Base-by-base conservation (phyloP, 2,888 invertebrate species). In the Blastobasis adustella region DNA sequence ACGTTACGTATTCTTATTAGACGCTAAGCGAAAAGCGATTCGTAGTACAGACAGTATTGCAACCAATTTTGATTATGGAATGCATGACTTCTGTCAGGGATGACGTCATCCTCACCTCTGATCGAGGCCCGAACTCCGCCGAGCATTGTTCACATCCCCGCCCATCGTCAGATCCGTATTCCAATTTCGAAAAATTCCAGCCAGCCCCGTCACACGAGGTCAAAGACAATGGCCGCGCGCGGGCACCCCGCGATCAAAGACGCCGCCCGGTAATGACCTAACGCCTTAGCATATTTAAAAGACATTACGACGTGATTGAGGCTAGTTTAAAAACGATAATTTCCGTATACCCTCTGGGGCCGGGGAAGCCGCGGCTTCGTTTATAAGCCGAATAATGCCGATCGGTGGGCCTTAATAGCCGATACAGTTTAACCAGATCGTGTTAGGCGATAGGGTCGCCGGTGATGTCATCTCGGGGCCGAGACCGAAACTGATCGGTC, bases 241-340 rank as follows among this genome's bases (percentile, higher is more conserved):
- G 54, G 23, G 47, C 41, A 10, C 51, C 51, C 52, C 47, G 50
- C 52, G 59, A 66, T 73, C 69, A 76, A 77, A 77, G 65, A 45
- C n/a, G 61, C 73, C 76, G 74, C 69, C 37, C 23, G n/a, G 50
- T 63, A 61, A 67, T 65, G 61, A 60, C 60, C 61, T 59, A 62
- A 66, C 69, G 65, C 65, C 66, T 64, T 60, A 57, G 57, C 70
- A 71, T 75, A 73, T 78, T 75, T 73, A 74, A 78, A 79, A 77
- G 59, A 69, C 76, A 78, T 78, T 76, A 79, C 64, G 53, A 60
- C 54, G 50, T 67, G 68, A 78, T 74, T 71, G 77, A 61, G 55
- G 68, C 74, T 78, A 76, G 76, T 77, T 76, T 74, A 73, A 72
- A 76, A 74, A 71, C 71, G 64, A 76, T 75, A 69, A 73, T 74